Conservation (phyloP, 2,888 invertebrate genomes). For the Mallateleia sp. region DNA sequence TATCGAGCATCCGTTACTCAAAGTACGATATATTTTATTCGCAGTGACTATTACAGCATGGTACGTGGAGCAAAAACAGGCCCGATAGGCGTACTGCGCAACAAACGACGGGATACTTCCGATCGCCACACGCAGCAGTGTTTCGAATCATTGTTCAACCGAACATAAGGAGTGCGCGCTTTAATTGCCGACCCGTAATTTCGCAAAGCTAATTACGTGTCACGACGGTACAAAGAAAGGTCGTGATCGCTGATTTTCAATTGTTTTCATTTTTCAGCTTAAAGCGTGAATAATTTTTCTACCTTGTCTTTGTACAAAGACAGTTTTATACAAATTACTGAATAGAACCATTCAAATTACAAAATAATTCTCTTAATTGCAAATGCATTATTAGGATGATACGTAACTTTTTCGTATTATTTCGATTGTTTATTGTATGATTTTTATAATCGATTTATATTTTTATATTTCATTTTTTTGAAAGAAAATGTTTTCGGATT, state of each 20-base stretch:
- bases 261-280: constrained; percentile 26
- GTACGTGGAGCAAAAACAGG: constrained; percentile 52
- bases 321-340: too few relatives aligned
- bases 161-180: constrained; percentile 42
- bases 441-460: too few relatives aligned
- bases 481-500: too few relatives aligned
- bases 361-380: too few relatives aligned
- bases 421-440: too few relatives aligned
- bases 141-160: constrained; percentile 38
- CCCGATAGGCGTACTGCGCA: constrained; percentile 65
- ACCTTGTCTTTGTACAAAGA: not conserved
- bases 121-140: constrained; percentile 57
- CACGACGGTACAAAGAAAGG: constrained; percentile 31
- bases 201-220: constrained; percentile 48
- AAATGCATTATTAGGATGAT: too few relatives aligned
- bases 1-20: constrained; percentile 73
- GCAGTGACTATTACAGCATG: constrained; percentile 56
- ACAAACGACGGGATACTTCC: constrained; percentile 64
- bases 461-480: too few relatives aligned
- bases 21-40: constrained; percentile 75
- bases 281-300: not conserved
- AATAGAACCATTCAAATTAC: too few relatives aligned
- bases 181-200: constrained; percentile 57
- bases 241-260: constrained; percentile 24
- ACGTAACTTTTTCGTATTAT: too few relatives aligned